These are phyloP conservation scores for Mylabris phalerata DNA, from an alignment of 1,140 invertebrate species.

Conservation along the genomic window DNA sequence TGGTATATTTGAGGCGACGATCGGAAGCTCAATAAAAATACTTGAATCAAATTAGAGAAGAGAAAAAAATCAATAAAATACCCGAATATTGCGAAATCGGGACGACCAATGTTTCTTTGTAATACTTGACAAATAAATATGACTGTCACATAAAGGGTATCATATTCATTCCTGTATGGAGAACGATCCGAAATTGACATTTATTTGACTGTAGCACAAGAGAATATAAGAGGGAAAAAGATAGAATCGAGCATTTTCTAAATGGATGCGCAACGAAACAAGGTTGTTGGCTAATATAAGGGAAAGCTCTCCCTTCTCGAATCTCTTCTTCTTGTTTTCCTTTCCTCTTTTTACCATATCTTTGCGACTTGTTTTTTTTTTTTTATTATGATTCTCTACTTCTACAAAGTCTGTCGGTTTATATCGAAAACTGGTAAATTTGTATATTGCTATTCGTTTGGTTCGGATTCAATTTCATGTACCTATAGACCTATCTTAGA, in stretches of 20 bases:
- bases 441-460: conserved; percentile 19
- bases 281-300: neutral
- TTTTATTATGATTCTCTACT: neutral
- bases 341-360: too few relatives aligned
- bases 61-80: conserved; percentile 7
- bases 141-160: conserved; percentile 19
- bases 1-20: too few relatives aligned
- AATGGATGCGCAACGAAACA: conserved; percentile 8
- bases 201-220: conserved; percentile 13
- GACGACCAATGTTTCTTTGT: neutral
- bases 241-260: conserved; percentile 15
- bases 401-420: conserved; percentile 8
- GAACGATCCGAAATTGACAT: conserved; percentile 20
- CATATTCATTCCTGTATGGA: conserved; percentile 17
- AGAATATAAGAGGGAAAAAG: neutral
- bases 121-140: conserved; percentile 14
- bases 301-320: neutral
- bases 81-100: neutral
- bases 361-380: too few relatives aligned
- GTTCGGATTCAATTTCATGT: conserved; percentile 20
- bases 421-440: conserved; percentile 20
- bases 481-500: neutral
- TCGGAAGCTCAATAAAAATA: too few relatives aligned
- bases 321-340: neutral
- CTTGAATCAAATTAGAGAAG: too few relatives aligned